Conservation (phyloP, 2,113 vertebrate species). For the Cryptoleucopteryx plumbea region DNA sequence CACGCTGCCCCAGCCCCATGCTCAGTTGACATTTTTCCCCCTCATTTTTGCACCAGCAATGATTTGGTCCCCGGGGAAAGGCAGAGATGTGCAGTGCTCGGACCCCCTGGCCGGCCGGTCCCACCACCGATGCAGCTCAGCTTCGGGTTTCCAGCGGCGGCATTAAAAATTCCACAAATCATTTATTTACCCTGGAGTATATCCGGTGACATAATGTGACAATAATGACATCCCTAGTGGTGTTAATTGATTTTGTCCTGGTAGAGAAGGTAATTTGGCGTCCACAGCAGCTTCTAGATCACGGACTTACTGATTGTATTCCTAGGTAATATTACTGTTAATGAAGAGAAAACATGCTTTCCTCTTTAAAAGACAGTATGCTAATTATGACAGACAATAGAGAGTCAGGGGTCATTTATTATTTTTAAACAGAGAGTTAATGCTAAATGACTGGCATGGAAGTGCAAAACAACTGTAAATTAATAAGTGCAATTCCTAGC, state of each 20-base stretch:
- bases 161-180: slow-evolving; percentile 79
- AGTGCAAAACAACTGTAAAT: slow-evolving; percentile 66
- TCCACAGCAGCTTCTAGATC: slow-evolving; percentile 72
- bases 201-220: slow-evolving; percentile 83
- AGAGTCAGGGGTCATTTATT: slow-evolving; percentile 72
- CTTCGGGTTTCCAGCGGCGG: neutral
- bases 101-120: neutral
- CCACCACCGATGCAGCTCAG: neutral
- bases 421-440: slow-evolving; percentile 70
- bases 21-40: neutral
- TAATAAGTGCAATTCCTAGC: slow-evolving; percentile 67
- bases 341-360: slow-evolving; percentile 83
- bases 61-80: neutral
- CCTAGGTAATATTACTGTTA: slow-evolving; percentile 79
- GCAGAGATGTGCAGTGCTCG: neutral
- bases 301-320: slow-evolving; percentile 74
- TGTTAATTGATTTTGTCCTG: slow-evolving; percentile 88
- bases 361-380: slow-evolving; percentile 73
- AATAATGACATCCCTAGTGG: slow-evolving; percentile 85
- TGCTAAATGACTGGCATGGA: slow-evolving; percentile 57
- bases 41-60: neutral
- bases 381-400: slow-evolving; percentile 76
- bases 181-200: slow-evolving; percentile 81
- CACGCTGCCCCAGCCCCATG: fast-evolving
- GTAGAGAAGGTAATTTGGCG: slow-evolving; percentile 78